phyloP scores from a whole-genome alignment of 1,140 invertebrate genomes.

The Ceratosolen solmsi region DNA sequence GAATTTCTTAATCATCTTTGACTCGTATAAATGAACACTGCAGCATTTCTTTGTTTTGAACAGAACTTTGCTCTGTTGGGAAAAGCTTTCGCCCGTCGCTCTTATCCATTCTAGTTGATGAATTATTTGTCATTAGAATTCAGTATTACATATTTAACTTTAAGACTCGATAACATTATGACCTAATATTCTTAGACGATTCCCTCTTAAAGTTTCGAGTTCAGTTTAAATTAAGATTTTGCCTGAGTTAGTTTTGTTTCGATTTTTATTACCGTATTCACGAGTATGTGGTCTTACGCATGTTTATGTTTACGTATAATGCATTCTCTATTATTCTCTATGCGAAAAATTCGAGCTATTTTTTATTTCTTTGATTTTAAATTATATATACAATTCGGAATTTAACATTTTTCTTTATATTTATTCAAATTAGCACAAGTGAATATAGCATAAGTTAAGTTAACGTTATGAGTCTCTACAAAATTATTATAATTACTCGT shows the following conservation, averaged over 20 bases:
- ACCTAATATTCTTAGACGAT: neutral
- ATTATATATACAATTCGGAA: no score
- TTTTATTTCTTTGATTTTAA: neutral
- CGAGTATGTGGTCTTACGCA: neutral
- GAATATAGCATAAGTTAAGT: neutral
- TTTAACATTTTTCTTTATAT: no score
- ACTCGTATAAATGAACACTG: neutral
- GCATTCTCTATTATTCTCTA: no score
- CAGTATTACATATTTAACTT: neutral
- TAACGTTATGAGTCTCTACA: slow-evolving; percentile 50
- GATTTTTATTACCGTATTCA: neutral
- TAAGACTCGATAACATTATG: slow-evolving; percentile 30
- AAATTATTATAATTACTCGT: slow-evolving; percentile 59
- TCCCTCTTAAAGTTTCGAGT: slow-evolving; percentile 52
- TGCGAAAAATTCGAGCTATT: neutral
- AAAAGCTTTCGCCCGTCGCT: neutral
- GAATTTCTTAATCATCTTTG: neutral
- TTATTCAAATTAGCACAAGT: neutral
- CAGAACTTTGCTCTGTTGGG: neutral
- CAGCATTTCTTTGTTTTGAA: neutral
- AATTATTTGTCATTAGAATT: slow-evolving; percentile 8
- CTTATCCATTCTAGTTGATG: neutral
- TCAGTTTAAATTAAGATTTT: slow-evolving; percentile 62
- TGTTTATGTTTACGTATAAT: neutral
- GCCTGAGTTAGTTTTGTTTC: slow-evolving; percentile 41